A percentile compares a stretch with the other conserved stretches of the same genome.
Conservation (phyloP, 2,797 vertebrate species). For the Tangara arthus region DNA sequence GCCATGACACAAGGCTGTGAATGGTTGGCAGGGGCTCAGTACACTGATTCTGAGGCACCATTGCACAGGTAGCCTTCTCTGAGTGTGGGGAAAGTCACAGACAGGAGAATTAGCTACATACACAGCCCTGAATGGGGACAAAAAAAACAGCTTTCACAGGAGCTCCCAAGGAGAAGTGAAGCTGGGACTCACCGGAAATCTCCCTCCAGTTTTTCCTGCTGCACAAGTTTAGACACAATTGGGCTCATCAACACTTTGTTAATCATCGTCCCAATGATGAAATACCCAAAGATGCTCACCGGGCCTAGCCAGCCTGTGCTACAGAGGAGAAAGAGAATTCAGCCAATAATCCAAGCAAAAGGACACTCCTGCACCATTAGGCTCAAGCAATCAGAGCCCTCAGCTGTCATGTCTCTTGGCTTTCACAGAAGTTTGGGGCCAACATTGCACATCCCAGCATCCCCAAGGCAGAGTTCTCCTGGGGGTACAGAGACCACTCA, state of each 20-base stretch:
- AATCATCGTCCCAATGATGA: conserved; percentile 85
- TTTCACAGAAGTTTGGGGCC: not conserved
- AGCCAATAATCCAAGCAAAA: not conserved
- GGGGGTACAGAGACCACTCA: not conserved
- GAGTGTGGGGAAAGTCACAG: accelerated
- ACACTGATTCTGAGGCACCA: not conserved
- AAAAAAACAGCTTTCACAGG: not conserved
- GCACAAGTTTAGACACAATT: conserved; percentile 88
- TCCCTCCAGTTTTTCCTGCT: conserved; percentile 96
- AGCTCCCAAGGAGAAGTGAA: not conserved
- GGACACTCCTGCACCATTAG: not conserved
- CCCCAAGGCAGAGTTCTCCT: not conserved
- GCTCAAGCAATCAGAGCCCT: not conserved
- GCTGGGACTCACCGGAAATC: conserved; percentile 87
- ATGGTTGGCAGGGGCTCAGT: not conserved
- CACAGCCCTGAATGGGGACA: not conserved
- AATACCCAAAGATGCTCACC: conserved; percentile 90
- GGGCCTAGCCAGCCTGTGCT: conserved; percentile 97
- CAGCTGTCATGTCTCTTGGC: not conserved
- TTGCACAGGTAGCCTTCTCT: not conserved
- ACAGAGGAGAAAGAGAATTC: not conserved
- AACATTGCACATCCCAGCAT: not conserved
- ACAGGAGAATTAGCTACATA: not conserved
- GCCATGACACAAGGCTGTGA: not conserved
- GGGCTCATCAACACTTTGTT: conserved; percentile 94